Conservation (phyloP, 2,797 vertebrate species). For the Gobio occitaniae region DNA sequence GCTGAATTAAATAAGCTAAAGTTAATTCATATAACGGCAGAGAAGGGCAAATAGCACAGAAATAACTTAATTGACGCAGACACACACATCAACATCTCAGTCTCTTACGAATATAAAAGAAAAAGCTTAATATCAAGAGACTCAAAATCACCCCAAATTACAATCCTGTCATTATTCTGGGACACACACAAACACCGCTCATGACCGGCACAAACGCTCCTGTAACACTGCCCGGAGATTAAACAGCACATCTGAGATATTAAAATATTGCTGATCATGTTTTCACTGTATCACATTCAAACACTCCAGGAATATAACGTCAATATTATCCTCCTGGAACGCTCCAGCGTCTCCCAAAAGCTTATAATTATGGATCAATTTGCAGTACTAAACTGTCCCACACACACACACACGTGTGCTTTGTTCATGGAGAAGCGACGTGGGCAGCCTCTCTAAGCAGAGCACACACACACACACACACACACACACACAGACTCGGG, state of each 20-base stretch:
- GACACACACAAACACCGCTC: neutral
- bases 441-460: neutral
- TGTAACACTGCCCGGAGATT: neutral
- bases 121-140: too few relatives aligned
- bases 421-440: neutral
- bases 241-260: neutral
- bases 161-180: neutral
- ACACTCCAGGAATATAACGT: slow-evolving; percentile 4
- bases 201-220: neutral
- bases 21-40: neutral
- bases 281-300: slow-evolving; percentile 6
- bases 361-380: slow-evolving; percentile 13
- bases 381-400: neutral
- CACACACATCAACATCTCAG: neutral
- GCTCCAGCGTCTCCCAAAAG: neutral
- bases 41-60: neutral
- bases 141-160: too few relatives aligned
- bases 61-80: neutral
- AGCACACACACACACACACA: neutral
- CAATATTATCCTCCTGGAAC: neutral
- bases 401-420: neutral
- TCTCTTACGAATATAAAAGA: neutral
- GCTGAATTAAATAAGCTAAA: neutral
- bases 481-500: neutral
- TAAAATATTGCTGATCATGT: slow-evolving; percentile 1